These are phyloP conservation scores for Lepidurus arcticus DNA, from an alignment of 1,140 invertebrate genomes.

Conservation along the genomic window DNA sequence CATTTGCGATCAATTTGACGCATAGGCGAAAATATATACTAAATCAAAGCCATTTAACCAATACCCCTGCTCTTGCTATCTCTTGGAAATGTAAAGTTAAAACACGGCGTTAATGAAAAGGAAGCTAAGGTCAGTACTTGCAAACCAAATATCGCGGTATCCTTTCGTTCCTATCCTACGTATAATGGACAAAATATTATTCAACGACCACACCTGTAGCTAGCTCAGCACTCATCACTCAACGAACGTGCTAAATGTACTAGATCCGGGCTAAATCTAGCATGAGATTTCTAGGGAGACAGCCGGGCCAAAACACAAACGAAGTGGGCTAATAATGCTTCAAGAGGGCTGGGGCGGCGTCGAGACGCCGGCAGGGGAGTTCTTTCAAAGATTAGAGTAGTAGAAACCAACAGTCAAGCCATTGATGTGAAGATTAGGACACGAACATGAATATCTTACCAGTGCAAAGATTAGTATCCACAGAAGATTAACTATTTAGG, in stretches of 20 bases:
- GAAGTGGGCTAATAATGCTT: slow-evolving; percentile 14
- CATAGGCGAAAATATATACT: no score
- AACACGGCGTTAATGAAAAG: neutral
- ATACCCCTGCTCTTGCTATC: no score
- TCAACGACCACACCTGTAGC: slow-evolving; percentile 17
- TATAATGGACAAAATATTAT: neutral
- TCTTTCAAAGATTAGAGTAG: neutral
- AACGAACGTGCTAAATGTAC: slow-evolving; percentile 10
- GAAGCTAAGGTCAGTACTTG: neutral
- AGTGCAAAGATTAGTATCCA: neutral
- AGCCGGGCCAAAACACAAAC: neutral
- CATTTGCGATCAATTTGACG: no score
- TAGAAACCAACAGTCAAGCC: neutral
- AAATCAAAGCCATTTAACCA: no score
- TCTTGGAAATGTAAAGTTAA: no score
- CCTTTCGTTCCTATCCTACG: neutral
- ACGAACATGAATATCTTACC: neutral
- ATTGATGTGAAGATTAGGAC: neutral
- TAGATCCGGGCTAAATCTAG: slow-evolving; percentile 3
- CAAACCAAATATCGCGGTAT: slow-evolving; percentile 11
- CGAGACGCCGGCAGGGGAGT: neutral
- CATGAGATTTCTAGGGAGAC: neutral
- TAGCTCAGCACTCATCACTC: slow-evolving; percentile 14
- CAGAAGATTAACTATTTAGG: neutral
- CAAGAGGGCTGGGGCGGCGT: slow-evolving; percentile 10